Evolutionary conservation across 2,888 invertebrate species (phyloP).

Genomic region (Hirtodrosophila cameraria): DNA sequence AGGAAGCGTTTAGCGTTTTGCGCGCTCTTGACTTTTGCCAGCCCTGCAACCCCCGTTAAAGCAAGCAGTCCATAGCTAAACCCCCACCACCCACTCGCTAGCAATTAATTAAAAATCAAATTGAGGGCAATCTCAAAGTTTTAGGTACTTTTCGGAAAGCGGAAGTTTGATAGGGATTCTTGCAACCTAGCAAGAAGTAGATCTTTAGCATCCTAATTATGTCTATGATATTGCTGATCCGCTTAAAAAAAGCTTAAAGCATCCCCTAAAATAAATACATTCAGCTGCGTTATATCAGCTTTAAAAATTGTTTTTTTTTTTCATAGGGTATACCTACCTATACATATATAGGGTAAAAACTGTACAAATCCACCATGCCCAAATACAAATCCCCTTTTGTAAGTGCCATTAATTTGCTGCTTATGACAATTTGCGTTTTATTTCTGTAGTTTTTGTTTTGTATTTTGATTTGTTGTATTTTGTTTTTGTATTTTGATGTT

Average conservation of each 20-base stretch:
- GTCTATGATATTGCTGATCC: no score
- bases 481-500: constrained; percentile 48
- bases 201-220: no score
- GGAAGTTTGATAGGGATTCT: background rate
- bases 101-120: constrained; percentile 59
- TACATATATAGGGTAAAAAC: no score
- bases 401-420: constrained; percentile 15
- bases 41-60: constrained; percentile 2
- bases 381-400: background rate
- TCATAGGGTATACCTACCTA: no score
- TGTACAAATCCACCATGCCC: no score
- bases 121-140: constrained; percentile 25
- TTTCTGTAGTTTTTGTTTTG: constrained; percentile 36
- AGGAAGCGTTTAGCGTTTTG: constrained; percentile 72
- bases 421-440: constrained; percentile 53
- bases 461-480: constrained; percentile 33
- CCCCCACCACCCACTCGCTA: constrained; percentile 12
- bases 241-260: background rate
- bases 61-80: no score
- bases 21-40: constrained; percentile 63
- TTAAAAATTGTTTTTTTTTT: no score
- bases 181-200: background rate
- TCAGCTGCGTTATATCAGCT: no score
- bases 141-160: background rate
- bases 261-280: no score